These are phyloP conservation scores for Xanthorhoe designata DNA, from an alignment of 2,888 invertebrate species.

Conservation along the genomic window DNA sequence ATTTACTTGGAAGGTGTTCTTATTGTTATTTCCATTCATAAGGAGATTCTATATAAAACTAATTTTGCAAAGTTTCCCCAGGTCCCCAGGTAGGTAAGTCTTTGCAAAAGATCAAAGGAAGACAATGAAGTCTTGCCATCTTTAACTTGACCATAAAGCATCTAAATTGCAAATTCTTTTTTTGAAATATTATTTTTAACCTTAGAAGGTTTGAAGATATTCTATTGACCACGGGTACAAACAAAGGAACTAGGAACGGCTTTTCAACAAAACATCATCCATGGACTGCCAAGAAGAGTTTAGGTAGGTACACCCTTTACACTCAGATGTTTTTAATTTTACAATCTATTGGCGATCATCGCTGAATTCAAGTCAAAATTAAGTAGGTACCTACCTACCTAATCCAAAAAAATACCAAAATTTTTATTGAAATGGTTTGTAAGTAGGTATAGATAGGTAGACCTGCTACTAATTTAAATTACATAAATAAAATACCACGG, in stretches of 20 bases:
- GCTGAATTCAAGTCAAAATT: too few relatives aligned
- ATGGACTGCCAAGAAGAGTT: neutral
- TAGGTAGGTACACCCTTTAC: too few relatives aligned
- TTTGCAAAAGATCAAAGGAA: neutral
- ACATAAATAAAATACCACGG: too few relatives aligned
- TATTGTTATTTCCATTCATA: constrained; percentile 1
- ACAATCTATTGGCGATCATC: too few relatives aligned
- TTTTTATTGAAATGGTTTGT: too few relatives aligned
- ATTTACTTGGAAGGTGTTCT: neutral
- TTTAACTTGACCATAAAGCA: neutral
- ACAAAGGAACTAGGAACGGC: neutral
- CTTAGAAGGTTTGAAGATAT: too few relatives aligned
- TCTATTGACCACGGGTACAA: neutral
- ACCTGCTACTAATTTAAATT: too few relatives aligned
- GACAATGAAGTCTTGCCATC: neutral
- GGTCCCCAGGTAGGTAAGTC: neutral
- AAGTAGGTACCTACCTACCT: too few relatives aligned
- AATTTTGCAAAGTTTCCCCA: neutral
- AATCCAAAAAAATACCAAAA: too few relatives aligned
- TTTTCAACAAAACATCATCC: neutral
- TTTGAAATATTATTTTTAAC: neutral
- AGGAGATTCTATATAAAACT: neutral
- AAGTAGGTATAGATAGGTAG: too few relatives aligned
- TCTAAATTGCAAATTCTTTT: neutral
- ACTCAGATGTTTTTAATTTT: neutral